These are phyloP conservation scores for Herpailurus yagouaroundi DNA, from an alignment of 2,113 vertebrate genomes.

Conservation along the genomic window DNA sequence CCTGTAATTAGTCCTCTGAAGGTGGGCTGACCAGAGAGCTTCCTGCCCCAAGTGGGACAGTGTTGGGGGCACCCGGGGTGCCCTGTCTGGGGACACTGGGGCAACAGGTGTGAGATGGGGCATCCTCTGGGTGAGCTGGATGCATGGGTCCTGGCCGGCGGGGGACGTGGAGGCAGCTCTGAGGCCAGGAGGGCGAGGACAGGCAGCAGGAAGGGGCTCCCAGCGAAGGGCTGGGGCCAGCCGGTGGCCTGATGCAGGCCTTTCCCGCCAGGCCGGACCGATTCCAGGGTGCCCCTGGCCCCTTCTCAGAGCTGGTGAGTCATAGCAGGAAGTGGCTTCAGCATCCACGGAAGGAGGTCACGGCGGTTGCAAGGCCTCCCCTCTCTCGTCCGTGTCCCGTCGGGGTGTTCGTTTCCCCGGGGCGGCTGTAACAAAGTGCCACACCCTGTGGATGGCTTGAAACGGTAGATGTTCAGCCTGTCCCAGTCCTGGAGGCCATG, in stretches of 20 bases:
- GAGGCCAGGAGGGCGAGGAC: not conserved
- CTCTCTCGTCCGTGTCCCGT: fast-evolving
- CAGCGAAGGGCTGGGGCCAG: fast-evolving
- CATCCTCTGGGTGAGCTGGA: fast-evolving
- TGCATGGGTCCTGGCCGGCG: fast-evolving
- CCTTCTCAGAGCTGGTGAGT: not conserved
- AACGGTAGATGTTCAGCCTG: fast-evolving
- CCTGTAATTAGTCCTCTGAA: fast-evolving
- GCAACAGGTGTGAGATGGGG: no score
- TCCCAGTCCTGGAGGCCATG: fast-evolving
- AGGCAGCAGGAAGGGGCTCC: not conserved
- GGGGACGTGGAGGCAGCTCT: not conserved
- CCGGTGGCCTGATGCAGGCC: fast-evolving
- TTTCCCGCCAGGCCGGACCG: fast-evolving
- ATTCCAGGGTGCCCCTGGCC: not conserved
- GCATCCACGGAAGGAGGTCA: not conserved
- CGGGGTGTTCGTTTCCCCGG: not conserved
- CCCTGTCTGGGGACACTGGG: not conserved
- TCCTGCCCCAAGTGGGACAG: fast-evolving
- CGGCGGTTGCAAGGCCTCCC: fast-evolving
- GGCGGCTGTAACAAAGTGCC: not conserved
- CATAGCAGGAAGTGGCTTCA: not conserved
- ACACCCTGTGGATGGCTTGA: not conserved
- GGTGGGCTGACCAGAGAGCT: not conserved
- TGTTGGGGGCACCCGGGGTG: not conserved